Base-by-base conservation (phyloP, 2,888 invertebrate genomes). In the Octodonta nipae region DNA sequence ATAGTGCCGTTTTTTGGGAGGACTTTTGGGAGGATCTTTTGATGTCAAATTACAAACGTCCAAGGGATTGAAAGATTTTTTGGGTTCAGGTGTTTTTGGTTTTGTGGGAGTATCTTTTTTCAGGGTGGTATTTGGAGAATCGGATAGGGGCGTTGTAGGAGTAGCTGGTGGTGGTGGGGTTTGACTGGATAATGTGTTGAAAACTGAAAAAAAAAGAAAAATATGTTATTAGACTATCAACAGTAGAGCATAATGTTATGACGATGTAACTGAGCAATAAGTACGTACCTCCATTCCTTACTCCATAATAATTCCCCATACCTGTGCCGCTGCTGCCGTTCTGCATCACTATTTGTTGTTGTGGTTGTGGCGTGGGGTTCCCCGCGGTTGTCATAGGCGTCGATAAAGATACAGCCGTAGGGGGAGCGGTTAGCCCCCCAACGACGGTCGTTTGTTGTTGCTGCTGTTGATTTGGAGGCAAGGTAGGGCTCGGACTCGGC, bases 21-120 rank as follows among this genome's bases (percentile, higher is more conserved):
- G 36, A 34, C 37, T 41, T n/a, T 28, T 33, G 24, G 72, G 71
- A 1, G 72, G 72, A 50, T 72, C 73, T 52, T 68, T 69, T 6
- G 73, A 68, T 15, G 73, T 73, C 43, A 73, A 60, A 59, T 73
- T 73, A 36, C 70, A 73, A 7, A 73, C 72, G 50, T 73, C 73
- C 34, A 73, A 54, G n/a, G 73, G 73, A 53, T 73, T 71, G 45
- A 66, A 71, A 43, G 71, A 55, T 61, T 70, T 52, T 58, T 59
- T 53, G 34, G 45, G 51, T 45, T 48, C 50, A 25, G 42, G 40
- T 17, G 46, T 31, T 28, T 22, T 26, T 25, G 27, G 31, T 15
- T 13, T 16, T 11, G 28, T 28, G 5, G 13, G 15, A 8, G 13
- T 26, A n/a, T 30, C 30, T 25, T 26, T 36, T 30, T 37, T 37